Evolutionary conservation across 2,888 invertebrate species (phyloP).

Genomic region (Machimus atricapillus): DNA sequence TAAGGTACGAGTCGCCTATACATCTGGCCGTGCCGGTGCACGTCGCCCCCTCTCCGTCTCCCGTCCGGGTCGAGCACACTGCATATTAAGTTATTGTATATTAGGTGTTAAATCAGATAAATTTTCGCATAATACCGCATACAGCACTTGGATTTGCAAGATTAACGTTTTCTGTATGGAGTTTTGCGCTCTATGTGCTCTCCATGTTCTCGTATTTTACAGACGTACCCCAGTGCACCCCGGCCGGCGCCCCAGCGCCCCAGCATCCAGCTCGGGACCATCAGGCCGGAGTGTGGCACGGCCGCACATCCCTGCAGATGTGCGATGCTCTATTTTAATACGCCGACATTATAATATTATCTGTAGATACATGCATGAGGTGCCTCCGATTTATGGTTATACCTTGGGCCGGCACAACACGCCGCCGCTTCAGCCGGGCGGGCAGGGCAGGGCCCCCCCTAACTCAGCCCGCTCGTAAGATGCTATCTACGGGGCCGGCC

Average conservation of each 20-base stretch:
- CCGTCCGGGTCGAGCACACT: slow-evolving; percentile 6
- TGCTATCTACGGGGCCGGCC: slow-evolving; percentile 28
- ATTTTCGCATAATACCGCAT: slow-evolving; percentile 64
- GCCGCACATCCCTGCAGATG: slow-evolving; percentile 33
- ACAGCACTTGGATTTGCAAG: slow-evolving; percentile 64
- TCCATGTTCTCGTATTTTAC: slow-evolving; percentile 44
- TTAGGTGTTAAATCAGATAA: slow-evolving; percentile 65
- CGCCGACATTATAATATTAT: slow-evolving; percentile 45
- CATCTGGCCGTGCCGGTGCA: neutral
- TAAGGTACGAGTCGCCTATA: slow-evolving; percentile 34
- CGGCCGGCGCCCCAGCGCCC: neutral
- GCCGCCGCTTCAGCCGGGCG: slow-evolving; percentile 19
- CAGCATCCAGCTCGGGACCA: neutral
- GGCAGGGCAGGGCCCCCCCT: neutral
- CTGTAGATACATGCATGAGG: slow-evolving; percentile 36
- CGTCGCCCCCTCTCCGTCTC: neutral
- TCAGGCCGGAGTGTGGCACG: neutral
- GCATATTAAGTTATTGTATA: slow-evolving; percentile 63
- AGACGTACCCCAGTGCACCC: slow-evolving; percentile 22
- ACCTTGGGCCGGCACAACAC: slow-evolving; percentile 40
- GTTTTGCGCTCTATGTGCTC: slow-evolving; percentile 44
- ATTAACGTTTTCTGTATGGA: slow-evolving; percentile 57
- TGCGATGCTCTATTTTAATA: slow-evolving; percentile 43
- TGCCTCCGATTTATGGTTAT: slow-evolving; percentile 45
- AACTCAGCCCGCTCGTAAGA: slow-evolving; percentile 20